Conservation (phyloP, 2,888 invertebrate genomes). For the Acronicta psi region DNA sequence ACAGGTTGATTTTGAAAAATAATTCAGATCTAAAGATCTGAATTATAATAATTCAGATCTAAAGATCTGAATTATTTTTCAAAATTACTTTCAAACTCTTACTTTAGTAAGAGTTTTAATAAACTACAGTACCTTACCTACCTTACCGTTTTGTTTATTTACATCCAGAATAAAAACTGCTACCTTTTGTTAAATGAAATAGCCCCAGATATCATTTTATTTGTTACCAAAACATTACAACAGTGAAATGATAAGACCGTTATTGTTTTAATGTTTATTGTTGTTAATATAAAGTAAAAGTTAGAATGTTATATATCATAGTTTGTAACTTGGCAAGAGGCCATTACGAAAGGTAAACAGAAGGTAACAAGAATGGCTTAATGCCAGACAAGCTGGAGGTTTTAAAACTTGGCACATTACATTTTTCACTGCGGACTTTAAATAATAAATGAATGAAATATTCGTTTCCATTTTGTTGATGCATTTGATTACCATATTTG, state of each 20-base stretch:
- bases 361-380: constrained; percentile 61
- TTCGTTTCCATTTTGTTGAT: neutral
- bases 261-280: constrained; percentile 21
- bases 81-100: too few species aligned
- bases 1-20: too few species aligned
- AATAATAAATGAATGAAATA: constrained; percentile 11
- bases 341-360: constrained; percentile 59
- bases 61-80: too few species aligned
- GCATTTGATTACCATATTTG: neutral
- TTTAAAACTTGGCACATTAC: constrained; percentile 53
- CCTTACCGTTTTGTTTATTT: too few species aligned
- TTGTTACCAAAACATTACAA: neutral
- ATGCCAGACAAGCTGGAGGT: constrained; percentile 55
- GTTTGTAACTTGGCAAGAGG: constrained; percentile 48
- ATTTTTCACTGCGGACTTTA: constrained; percentile 37
- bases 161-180: too few species aligned
- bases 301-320: constrained; percentile 30
- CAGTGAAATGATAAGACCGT: constrained; percentile 9
- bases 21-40: too few species aligned
- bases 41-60: too few species aligned
- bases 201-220: too few species aligned
- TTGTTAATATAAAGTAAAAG: constrained; percentile 40
- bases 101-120: too few species aligned
- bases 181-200: too few species aligned
- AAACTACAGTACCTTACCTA: too few species aligned